phyloP scores from a whole-genome alignment of 2,797 vertebrate species.

The Typhlichthys subterraneus region DNA sequence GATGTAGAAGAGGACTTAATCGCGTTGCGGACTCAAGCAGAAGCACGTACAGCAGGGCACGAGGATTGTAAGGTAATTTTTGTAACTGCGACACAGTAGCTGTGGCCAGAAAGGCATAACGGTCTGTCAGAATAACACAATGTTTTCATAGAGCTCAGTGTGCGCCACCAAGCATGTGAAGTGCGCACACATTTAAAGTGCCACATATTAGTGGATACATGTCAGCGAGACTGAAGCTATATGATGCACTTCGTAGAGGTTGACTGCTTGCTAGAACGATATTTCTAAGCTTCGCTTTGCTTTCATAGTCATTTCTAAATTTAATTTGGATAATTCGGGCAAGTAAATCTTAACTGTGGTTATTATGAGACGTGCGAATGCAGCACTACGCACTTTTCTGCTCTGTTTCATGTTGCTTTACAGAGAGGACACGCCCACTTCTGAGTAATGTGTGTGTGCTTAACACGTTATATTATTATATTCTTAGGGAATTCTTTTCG shows the following conservation, averaged over 20 bases:
- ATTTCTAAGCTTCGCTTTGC: constrained; percentile 12
- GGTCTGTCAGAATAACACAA: constrained; percentile 30
- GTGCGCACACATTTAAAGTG: constrained; percentile 47
- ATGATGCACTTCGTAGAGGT: not conserved
- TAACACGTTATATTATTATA: constrained; percentile 5
- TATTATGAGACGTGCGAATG: constrained; percentile 61
- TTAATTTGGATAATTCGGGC: not conserved
- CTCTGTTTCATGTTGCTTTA: constrained; percentile 60
- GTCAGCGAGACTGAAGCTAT: constrained; percentile 33
- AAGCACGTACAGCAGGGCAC: constrained; percentile 53
- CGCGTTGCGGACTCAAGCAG: constrained; percentile 47
- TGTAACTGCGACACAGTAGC: constrained; percentile 71
- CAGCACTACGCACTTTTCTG: constrained; percentile 82
- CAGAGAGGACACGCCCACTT: constrained; percentile 80
- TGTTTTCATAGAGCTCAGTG: constrained; percentile 37
- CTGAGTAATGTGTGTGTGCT: constrained; percentile 53
- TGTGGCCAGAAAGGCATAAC: constrained; percentile 33
- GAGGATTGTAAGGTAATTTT: constrained; percentile 72
- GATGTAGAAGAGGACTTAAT: constrained; percentile 45
- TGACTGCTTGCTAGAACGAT: not conserved
- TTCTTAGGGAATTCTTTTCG: not conserved
- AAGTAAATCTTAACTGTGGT: constrained; percentile 22
- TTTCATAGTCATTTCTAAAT: constrained; percentile 6
- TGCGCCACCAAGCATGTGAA: not conserved
- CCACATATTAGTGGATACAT: constrained; percentile 45